phyloP scores from a whole-genome alignment of 2,888 invertebrate genomes.

The Drosophila ustulata region DNA sequence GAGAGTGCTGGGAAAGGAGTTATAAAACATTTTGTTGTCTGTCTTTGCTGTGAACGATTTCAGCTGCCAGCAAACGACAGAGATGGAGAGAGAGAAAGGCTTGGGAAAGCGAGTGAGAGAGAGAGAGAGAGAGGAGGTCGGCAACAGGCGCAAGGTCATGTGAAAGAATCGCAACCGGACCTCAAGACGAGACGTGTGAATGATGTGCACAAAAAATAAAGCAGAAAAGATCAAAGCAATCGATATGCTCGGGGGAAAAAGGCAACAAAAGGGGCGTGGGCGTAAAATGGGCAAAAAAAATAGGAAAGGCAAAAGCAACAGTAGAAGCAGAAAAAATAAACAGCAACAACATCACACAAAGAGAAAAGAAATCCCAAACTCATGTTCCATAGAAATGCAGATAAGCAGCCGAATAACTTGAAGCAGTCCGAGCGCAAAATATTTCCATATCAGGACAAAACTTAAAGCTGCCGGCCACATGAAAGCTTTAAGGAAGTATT shows the following conservation, averaged over 20 bases:
- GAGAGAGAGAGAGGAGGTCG: not conserved
- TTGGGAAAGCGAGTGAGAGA: not conserved
- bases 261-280: not conserved
- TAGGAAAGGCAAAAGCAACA: not conserved
- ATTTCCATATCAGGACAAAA: not conserved
- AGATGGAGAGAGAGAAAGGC: not conserved
- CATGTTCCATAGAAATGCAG: slow-evolving; percentile 18
- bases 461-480: not conserved
- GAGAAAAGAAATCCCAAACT: slow-evolving; percentile 19
- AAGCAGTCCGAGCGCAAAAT: slow-evolving; percentile 7
- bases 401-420: slow-evolving; percentile 21
- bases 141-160: slow-evolving; percentile 34
- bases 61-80: not conserved
- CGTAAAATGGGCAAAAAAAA: not conserved
- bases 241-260: slow-evolving; percentile 21
- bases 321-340: not conserved
- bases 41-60: slow-evolving; percentile 22
- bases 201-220: slow-evolving; percentile 17
- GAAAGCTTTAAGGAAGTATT: not conserved
- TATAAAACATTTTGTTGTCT: slow-evolving; percentile 50
- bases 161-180: slow-evolving; percentile 9
- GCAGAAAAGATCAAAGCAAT: slow-evolving; percentile 32
- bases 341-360: not conserved
- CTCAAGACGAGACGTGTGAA: slow-evolving; percentile 18
- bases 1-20: not conserved